These are phyloP conservation scores for Sepioteuthis lessoniana DNA, from an alignment of 2,888 invertebrate species.

Conservation along the genomic window DNA sequence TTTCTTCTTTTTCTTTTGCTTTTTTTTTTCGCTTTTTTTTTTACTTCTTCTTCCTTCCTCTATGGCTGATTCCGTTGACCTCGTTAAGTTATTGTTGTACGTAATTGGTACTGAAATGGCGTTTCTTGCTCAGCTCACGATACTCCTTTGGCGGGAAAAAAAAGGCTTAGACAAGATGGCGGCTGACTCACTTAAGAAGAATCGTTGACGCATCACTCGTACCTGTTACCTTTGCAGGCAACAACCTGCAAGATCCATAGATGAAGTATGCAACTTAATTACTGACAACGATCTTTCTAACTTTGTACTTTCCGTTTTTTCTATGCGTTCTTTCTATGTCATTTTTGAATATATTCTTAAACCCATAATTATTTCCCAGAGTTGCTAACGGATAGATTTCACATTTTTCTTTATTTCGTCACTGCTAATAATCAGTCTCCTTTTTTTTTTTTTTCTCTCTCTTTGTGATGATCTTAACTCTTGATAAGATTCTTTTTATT, in stretches of 20 bases:
- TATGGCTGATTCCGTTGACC: background rate
- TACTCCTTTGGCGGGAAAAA: slow-evolving; percentile 25
- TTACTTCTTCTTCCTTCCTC: background rate
- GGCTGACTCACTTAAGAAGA: background rate
- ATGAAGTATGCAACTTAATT: background rate
- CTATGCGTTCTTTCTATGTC: background rate
- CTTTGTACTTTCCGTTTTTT: background rate
- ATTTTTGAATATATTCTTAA: background rate
- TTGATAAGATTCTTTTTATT: too few relatives aligned
- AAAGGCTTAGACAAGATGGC: background rate
- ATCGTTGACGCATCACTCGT: background rate
- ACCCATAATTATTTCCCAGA: background rate
- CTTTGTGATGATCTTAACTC: too few relatives aligned
- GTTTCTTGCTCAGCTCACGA: background rate
- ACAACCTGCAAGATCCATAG: background rate
- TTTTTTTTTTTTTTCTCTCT: background rate
- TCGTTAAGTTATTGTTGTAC: background rate
- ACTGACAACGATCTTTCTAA: background rate
- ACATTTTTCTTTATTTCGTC: background rate
- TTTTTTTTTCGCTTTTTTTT: background rate
- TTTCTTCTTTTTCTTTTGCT: background rate
- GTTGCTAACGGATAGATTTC: background rate
- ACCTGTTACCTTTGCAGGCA: background rate
- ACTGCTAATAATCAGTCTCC: background rate
- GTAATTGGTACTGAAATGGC: background rate